Percentiles rank a stretch among this genome's conserved stretches.
phyloP scores from a whole-genome alignment of 2,888 invertebrate genomes.

The Cetonia aurata region DNA sequence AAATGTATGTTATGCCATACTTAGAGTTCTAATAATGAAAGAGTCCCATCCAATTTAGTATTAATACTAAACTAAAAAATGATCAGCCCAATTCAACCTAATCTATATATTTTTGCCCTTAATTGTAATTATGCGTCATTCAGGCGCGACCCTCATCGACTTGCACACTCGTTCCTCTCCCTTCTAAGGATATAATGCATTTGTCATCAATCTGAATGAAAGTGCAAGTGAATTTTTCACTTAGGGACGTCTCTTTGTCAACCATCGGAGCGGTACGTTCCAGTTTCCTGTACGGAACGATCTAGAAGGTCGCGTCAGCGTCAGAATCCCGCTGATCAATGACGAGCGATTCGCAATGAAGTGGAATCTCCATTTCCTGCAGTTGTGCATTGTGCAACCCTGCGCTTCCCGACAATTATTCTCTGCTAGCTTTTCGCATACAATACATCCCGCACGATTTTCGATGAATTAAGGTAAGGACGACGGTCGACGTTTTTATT shows the following conservation, averaged over 20 bases:
- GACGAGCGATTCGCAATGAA: constrained; percentile 61
- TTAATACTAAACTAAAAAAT: too few relatives aligned
- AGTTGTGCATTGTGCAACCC: constrained; percentile 49
- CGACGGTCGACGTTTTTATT: too few relatives aligned
- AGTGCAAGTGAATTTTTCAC: constrained; percentile 35
- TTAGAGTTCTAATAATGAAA: too few relatives aligned
- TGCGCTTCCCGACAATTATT: constrained; percentile 54
- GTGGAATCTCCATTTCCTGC: constrained; percentile 62
- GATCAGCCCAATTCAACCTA: too few relatives aligned
- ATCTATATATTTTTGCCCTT: too few relatives aligned
- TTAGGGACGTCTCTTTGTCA: neutral
- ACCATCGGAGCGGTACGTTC: constrained; percentile 44
- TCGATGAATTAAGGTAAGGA: too few relatives aligned
- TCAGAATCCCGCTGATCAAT: constrained; percentile 56
- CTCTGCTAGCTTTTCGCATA: neutral
- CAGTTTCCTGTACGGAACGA: constrained; percentile 47
- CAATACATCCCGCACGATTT: too few relatives aligned
- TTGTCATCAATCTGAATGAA: constrained; percentile 20
- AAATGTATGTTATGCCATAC: too few relatives aligned
- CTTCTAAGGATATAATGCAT: neutral
- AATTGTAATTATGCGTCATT: too few relatives aligned
- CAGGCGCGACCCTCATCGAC: neutral
- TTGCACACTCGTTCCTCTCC: neutral
- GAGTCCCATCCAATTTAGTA: too few relatives aligned
- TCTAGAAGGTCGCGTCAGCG: constrained; percentile 42